A percentile compares a stretch with the other conserved stretches of the same genome.
These are phyloP conservation scores for Drosophila heteroneura DNA, from an alignment of 2,888 invertebrate genomes.

Conservation along the genomic window DNA sequence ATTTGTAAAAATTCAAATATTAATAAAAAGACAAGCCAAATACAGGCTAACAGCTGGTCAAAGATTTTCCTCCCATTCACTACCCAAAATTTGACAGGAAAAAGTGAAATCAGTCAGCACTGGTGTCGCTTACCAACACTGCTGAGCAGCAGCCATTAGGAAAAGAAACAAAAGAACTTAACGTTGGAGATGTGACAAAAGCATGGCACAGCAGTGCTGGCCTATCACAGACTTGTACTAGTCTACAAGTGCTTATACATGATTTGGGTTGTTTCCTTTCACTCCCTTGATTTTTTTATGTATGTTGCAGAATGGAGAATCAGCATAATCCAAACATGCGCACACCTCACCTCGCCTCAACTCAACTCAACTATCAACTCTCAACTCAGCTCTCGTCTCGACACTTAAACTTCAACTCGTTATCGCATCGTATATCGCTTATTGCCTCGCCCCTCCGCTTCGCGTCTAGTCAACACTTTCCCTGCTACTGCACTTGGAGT, in stretches of 20 bases:
- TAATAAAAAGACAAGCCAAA: background rate
- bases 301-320: conserved; percentile 12
- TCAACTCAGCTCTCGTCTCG: conserved; percentile 15
- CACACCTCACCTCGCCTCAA: conserved; percentile 9
- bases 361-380: conserved; percentile 4
- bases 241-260: conserved; percentile 1
- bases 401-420: conserved; percentile 72
- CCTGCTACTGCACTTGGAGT: conserved; percentile 39
- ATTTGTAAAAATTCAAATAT: background rate
- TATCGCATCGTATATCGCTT: conserved; percentile 79
- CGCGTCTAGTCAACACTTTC: conserved; percentile 56
- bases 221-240: background rate
- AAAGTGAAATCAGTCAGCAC: background rate
- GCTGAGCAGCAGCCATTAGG: conserved; percentile 51
- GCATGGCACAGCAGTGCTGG: background rate
- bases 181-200: conserved; percentile 15
- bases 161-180: conserved; percentile 37
- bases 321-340: conserved; percentile 54
- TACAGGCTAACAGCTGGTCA: background rate
- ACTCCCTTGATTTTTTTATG: background rate
- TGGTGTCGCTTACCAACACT: background rate
- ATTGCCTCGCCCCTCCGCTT: conserved; percentile 43
- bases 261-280: background rate
- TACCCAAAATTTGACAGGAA: background rate
- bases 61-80: background rate